Conservation (phyloP, 2,888 invertebrate species). For the Panzeria rudis region DNA sequence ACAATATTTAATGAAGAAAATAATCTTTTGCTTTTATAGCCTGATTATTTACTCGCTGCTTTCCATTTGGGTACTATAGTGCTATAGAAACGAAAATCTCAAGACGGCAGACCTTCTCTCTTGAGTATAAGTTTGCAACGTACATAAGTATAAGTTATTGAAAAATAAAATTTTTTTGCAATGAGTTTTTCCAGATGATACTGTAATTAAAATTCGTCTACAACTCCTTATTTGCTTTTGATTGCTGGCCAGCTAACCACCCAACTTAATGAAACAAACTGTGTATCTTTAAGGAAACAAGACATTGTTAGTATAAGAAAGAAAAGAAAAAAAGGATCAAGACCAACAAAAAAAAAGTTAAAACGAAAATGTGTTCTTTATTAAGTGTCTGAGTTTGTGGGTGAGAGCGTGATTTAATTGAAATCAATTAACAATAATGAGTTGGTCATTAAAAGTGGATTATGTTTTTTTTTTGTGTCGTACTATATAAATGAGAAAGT, state of each 20-base stretch:
- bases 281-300: conserved; percentile 28
- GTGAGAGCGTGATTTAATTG: conserved; percentile 82
- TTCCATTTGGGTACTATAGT: too few species aligned
- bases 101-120: too few species aligned
- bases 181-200: not conserved
- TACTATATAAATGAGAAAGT: conserved; percentile 16
- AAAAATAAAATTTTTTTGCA: too few species aligned
- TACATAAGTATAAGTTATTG: too few species aligned
- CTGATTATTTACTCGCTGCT: too few species aligned
- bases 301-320: conserved; percentile 18
- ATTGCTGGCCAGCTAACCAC: not conserved
- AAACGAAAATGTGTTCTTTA: conserved; percentile 60
- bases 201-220: not conserved
- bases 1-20: too few species aligned
- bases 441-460: conserved; percentile 81
- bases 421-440: conserved; percentile 84
- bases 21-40: too few species aligned
- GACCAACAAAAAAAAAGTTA: conserved; percentile 35
- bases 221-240: not conserved
- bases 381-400: conserved; percentile 64
- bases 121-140: too few species aligned
- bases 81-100: too few species aligned
- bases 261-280: conserved; percentile 12
- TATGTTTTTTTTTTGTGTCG: conserved; percentile 67
- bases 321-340: not conserved